Percentiles rank a stretch among this genome's conserved stretches.
phyloP scores from a whole-genome alignment of 2,888 invertebrate species.

The Conchocele bisecta region DNA sequence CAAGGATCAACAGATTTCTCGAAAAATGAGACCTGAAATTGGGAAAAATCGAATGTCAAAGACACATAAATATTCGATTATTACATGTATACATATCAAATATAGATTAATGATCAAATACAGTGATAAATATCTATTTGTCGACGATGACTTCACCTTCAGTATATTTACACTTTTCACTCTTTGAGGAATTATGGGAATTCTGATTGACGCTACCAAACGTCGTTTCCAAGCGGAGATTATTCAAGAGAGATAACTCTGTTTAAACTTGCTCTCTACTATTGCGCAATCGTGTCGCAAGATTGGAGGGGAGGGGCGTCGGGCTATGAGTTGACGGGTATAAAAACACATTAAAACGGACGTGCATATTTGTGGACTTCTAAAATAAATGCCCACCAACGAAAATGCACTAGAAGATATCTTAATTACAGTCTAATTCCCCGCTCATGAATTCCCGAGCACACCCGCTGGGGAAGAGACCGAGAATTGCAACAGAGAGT shows the following conservation, averaged over 20 bases:
- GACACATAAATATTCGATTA: too few species aligned
- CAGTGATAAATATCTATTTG: conserved; percentile 12
- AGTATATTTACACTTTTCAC: conserved; percentile 49
- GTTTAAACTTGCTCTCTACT: too few species aligned
- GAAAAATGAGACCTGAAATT: conserved; percentile 7
- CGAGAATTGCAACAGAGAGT: too few species aligned
- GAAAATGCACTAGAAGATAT: too few species aligned
- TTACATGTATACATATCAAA: neutral
- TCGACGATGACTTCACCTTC: conserved; percentile 67
- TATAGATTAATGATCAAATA: neutral
- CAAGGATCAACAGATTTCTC: conserved; percentile 7
- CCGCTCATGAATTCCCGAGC: too few species aligned
- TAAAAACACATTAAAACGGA: neutral
- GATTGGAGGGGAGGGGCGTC: too few species aligned
- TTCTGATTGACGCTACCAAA: conserved; percentile 40
- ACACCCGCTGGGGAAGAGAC: too few species aligned
- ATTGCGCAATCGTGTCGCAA: neutral
- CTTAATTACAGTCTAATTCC: too few species aligned
- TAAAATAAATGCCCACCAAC: too few species aligned
- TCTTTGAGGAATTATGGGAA: conserved; percentile 54
- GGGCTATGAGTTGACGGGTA: neutral
- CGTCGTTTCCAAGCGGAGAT: conserved; percentile 21
- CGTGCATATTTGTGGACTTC: neutral
- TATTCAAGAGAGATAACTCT: neutral
- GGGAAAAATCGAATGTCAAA: too few species aligned